Conservation (phyloP, 2,113 vertebrate species). For the Heliornis fulica region DNA sequence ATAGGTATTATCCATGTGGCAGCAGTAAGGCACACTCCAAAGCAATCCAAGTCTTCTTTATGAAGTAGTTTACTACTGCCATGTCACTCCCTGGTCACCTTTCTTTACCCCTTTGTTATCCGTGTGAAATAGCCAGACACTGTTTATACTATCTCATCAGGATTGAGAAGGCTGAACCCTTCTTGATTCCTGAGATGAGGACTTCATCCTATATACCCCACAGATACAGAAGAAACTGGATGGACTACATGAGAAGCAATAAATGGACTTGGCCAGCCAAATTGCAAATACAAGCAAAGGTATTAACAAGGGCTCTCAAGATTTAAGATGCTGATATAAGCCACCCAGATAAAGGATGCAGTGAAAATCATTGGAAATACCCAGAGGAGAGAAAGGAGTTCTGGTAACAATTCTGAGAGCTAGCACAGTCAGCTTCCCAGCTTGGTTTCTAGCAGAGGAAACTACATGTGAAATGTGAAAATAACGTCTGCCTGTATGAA, state of each 20-base stretch:
- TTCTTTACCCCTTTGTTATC: neutral
- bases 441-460: neutral
- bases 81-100: neutral
- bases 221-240: neutral
- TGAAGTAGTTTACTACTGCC: neutral
- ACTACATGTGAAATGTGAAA: neutral
- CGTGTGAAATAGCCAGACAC: neutral
- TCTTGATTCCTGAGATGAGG: rapidly evolving
- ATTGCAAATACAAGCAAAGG: neutral
- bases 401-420: neutral
- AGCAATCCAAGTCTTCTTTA: neutral
- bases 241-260: neutral
- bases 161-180: neutral
- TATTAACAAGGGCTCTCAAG: neutral
- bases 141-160: neutral
- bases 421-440: neutral
- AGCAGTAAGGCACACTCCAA: neutral
- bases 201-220: neutral
- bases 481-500: neutral
- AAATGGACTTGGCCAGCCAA: neutral
- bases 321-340: neutral
- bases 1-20: rapidly evolving
- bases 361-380: neutral
- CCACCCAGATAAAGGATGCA: neutral
- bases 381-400: neutral